Evolutionary conservation across 2,113 vertebrate genomes (phyloP).

Genomic region (Ceyx cyanopectus): DNA sequence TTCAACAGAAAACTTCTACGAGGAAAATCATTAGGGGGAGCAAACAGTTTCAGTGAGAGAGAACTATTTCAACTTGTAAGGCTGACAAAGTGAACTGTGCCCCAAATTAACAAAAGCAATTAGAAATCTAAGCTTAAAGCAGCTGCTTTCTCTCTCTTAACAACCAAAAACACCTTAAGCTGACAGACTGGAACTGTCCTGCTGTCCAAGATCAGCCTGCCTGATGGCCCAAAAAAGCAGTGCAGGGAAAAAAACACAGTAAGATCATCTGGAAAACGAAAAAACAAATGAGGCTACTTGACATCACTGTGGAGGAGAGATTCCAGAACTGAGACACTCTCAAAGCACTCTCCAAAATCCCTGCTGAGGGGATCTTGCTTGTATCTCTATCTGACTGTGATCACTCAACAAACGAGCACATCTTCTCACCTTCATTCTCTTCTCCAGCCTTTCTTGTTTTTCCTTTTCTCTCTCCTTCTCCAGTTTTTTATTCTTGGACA

Average conservation of each 20-base stretch:
- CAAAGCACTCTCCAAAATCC: background rate
- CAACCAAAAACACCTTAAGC: background rate
- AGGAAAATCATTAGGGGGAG: background rate
- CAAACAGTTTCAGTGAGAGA: background rate
- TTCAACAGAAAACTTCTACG: background rate
- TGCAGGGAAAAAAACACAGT: background rate
- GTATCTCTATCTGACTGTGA: background rate
- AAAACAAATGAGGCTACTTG: background rate
- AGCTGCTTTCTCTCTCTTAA: background rate
- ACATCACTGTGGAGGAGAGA: background rate
- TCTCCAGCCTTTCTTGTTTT: constrained; percentile 81
- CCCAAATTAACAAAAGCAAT: background rate
- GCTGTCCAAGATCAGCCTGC: background rate
- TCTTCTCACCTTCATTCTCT: constrained; percentile 82
- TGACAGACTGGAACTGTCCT: background rate
- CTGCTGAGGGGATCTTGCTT: background rate
- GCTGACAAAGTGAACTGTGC: background rate
- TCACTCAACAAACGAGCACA: background rate
- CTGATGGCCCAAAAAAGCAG: background rate
- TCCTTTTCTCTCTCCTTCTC: constrained; percentile 83
- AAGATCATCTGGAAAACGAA: background rate
- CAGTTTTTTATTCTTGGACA: constrained; percentile 87
- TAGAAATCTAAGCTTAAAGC: background rate
- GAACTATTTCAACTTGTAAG: background rate
- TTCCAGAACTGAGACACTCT: background rate